These are phyloP conservation scores for Thalassaphorura encarpata DNA, from an alignment of 1,140 invertebrate species.

Conservation along the genomic window DNA sequence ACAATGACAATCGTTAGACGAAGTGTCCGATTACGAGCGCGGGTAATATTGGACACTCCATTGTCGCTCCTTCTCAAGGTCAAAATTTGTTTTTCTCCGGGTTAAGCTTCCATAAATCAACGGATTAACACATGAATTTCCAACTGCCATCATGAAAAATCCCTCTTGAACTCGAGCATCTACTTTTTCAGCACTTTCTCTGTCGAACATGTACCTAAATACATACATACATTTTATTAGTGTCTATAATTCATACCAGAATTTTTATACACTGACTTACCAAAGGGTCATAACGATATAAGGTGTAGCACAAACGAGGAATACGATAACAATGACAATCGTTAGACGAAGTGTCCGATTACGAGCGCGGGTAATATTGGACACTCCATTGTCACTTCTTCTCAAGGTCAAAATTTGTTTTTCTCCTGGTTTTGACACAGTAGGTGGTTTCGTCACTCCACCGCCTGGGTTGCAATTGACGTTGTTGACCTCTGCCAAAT, in stretches of 20 bases:
- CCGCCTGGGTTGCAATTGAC: too few relatives aligned
- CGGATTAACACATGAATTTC: constrained; percentile 65
- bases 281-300: constrained; percentile 62
- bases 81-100: background rate
- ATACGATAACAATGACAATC: constrained; percentile 63
- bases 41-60: constrained; percentile 48
- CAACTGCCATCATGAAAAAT: constrained; percentile 55
- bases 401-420: constrained; percentile 37
- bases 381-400: constrained; percentile 52
- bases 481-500: background rate
- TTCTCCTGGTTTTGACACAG: background rate
- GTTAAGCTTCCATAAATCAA: constrained; percentile 54
- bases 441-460: too few relatives aligned
- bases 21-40: constrained; percentile 58
- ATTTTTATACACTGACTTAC: too few relatives aligned
- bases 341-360: constrained; percentile 68
- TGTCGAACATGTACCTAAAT: constrained; percentile 58
- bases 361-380: constrained; percentile 52
- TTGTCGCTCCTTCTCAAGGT: constrained; percentile 53
- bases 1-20: constrained; percentile 74
- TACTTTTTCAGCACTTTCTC: constrained; percentile 50
- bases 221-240: too few relatives aligned
- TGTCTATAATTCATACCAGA: too few relatives aligned
- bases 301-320: constrained; percentile 70
- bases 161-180: constrained; percentile 49